Evolutionary conservation across 2,888 invertebrate genomes (phyloP).

Genomic region (Acronicta leporina): DNA sequence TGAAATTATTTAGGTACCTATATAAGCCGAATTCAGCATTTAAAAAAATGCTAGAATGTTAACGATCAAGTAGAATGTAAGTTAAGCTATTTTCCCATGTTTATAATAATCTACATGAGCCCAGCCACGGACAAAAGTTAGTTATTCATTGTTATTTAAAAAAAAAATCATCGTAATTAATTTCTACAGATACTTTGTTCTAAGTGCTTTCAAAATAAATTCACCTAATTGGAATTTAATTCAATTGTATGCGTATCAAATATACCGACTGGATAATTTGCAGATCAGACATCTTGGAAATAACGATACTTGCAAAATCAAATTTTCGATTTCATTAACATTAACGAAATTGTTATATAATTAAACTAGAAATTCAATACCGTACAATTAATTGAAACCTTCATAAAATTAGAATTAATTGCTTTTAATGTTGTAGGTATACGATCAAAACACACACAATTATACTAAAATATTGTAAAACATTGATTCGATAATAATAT

Average conservation of each 20-base stretch:
- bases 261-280: constrained; percentile 26
- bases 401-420: constrained; percentile 6
- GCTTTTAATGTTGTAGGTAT: neutral
- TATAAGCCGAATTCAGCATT: too few species aligned
- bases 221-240: constrained; percentile 30
- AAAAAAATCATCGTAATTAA: too few species aligned
- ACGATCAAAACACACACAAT: neutral
- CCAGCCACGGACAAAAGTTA: too few species aligned
- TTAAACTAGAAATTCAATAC: constrained; percentile 6
- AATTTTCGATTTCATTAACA: constrained; percentile 14
- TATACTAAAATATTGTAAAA: neutral
- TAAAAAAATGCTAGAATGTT: too few species aligned
- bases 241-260: constrained; percentile 23
- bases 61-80: too few species aligned
- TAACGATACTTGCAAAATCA: constrained; percentile 22
- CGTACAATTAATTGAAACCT: neutral
- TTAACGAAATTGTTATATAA: constrained; percentile 23
- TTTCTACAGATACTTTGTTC: too few species aligned
- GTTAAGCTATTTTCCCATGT: too few species aligned
- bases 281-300: constrained; percentile 30
- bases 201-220: constrained; percentile 30
- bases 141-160: too few species aligned
- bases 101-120: too few species aligned
- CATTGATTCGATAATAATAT: too few species aligned
- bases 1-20: too few species aligned